Evolutionary conservation across 1,140 invertebrate genomes (phyloP).

Genomic region (Polypedilum pembai): DNA sequence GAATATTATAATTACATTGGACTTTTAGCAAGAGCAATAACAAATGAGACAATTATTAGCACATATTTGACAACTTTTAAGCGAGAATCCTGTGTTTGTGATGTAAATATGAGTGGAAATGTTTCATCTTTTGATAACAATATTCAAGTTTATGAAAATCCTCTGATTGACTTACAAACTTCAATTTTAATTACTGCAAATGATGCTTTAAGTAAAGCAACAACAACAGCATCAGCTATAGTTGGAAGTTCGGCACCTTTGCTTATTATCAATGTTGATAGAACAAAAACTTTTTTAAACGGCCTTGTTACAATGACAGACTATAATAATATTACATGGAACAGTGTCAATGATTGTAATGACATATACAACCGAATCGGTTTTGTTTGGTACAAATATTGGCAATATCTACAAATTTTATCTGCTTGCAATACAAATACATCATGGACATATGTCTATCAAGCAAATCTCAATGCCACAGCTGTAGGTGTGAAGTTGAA

Average conservation of each 20-base stretch:
- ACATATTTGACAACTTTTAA: background rate
- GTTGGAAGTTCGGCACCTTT: background rate
- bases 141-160: background rate
- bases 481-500: background rate
- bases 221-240: background rate
- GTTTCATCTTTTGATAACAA: background rate
- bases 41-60: background rate
- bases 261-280: background rate
- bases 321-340: background rate
- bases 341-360: background rate
- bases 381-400: background rate
- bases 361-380: background rate
- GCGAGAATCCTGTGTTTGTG: background rate
- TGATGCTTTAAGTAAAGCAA: background rate
- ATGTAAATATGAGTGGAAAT: background rate
- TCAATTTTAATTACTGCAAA: background rate
- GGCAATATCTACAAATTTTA: background rate
- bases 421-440: background rate
- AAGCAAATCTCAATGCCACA: background rate
- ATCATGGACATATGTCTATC: background rate
- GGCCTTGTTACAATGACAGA: background rate
- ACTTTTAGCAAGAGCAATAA: background rate
- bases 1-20: background rate
- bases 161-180: background rate
- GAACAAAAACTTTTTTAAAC: background rate